Base-by-base conservation (phyloP, 2,113 vertebrate species). In the Megaceryle maxima region DNA sequence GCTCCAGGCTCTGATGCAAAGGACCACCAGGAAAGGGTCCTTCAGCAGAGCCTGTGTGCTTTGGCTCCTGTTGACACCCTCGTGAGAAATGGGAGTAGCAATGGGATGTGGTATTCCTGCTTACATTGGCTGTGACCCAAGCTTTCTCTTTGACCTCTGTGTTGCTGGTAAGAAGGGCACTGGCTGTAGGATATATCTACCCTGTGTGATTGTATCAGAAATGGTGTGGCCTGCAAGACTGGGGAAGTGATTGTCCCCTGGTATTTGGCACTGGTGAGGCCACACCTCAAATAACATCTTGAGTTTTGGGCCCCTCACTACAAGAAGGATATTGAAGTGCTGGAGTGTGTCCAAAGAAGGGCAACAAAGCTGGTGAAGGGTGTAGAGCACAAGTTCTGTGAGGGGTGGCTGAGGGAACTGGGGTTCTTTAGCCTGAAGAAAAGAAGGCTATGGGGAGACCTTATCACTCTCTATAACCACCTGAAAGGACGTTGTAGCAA, bases 61-160 rank as follows among this genome's bases (percentile, higher is more conserved):
- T 78, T 6, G 1, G 43, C 84, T 85, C 62, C 82, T 44, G 20
- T 8, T 68, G 57, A 35, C 39, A 83, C 22, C 55, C 48, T 72
- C 3, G 3, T 48, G 75, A 67, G 39, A 66, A 89, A 55, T 4
- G 3, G 83, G 67, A 67, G n/a, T 4, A 43, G 31, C 1, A 1
- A 16, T 43, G 46, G 50, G 63, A 41, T 74, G 35, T 6, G 12
- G 35, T 63, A 68, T 60, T 53, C 46, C 53, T 90, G 76, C 50
- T 88, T 75, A 11, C 6, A 8, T 70, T 50, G 72, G 26, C 16
- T 59, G 64, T 89, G 86, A 92, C 76, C 77, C 66, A 60, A 43
- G 83, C 46, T 91, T 94, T 72, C 53, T 96, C 83, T 75, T 41
- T 81, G 88, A 79, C 83, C 81, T 92, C n/a, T 8, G 20, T 48